Evolutionary conservation across 2,113 vertebrate genomes (phyloP).

Genomic region (Pyxicephalus adspersus): DNA sequence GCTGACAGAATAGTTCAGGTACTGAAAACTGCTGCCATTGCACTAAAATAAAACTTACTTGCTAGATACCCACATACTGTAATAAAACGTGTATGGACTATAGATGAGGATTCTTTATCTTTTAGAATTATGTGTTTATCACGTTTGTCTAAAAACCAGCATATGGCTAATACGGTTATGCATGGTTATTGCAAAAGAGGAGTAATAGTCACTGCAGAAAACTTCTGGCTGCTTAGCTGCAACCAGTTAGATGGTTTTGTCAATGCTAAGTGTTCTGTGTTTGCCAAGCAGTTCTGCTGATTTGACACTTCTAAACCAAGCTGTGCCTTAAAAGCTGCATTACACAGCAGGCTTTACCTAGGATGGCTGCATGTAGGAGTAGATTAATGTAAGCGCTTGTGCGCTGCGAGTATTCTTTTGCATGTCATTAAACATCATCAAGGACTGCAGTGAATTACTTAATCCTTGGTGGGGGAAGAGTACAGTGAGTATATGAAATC

Average conservation of each 20-base stretch:
- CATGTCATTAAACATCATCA: neutral
- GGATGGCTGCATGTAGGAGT: neutral
- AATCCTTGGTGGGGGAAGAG: neutral
- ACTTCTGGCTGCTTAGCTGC: neutral
- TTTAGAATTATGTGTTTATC: neutral
- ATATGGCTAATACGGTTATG: neutral
- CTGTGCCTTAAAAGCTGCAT: neutral
- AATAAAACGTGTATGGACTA: neutral
- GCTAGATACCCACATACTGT: neutral
- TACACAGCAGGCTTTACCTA: neutral
- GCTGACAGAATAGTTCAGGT: neutral
- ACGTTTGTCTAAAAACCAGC: neutral
- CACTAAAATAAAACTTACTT: neutral
- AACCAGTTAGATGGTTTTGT: neutral
- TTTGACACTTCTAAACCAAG: neutral
- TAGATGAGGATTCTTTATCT: too few species aligned
- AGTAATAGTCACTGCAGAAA: neutral
- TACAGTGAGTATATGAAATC: neutral
- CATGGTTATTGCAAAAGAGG: neutral
- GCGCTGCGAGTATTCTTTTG: neutral
- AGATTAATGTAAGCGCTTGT: neutral
- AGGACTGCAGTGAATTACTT: neutral
- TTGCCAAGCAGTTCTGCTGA: constrained; percentile 5
- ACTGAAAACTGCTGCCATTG: neutral
- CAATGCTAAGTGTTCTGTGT: neutral